phyloP scores from a whole-genome alignment of 2,113 vertebrate genomes.

The Corythoichthys intestinalis region DNA sequence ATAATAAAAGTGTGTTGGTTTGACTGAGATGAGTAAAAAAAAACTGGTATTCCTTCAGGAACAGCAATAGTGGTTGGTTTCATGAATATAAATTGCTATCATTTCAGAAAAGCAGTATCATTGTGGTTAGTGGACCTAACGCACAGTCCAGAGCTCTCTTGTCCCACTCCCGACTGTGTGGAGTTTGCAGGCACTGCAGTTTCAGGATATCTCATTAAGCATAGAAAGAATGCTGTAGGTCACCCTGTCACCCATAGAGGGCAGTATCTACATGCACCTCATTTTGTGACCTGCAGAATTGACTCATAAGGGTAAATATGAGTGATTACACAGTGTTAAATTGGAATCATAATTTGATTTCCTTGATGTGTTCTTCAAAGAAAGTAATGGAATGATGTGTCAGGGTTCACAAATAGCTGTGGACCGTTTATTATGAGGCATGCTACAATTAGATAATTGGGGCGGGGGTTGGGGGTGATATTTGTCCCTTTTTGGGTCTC shows the following conservation, averaged over 20 bases:
- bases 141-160: background rate
- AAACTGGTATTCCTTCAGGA: conserved; percentile 29
- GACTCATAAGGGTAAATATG: conserved; percentile 8
- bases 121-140: background rate
- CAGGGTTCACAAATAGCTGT: conserved; percentile 3
- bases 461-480: background rate
- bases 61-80: background rate
- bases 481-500: conserved; percentile 20
- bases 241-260: conserved; percentile 50
- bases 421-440: background rate
- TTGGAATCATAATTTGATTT: background rate
- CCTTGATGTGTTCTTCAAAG: background rate
- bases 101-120: background rate
- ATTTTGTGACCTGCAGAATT: conserved; percentile 6
- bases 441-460: conserved; percentile 7
- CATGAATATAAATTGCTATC: background rate
- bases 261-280: conserved; percentile 53
- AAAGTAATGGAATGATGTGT: background rate
- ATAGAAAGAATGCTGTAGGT: conserved; percentile 25
- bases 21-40: conserved; percentile 43
- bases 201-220: too few relatives aligned
- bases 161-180: too few relatives aligned
- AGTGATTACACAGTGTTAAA: background rate
- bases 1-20: conserved; percentile 40
- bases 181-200: too few relatives aligned